Base-by-base conservation (phyloP, 2,797 vertebrate species). In the Sylvia borin region DNA sequence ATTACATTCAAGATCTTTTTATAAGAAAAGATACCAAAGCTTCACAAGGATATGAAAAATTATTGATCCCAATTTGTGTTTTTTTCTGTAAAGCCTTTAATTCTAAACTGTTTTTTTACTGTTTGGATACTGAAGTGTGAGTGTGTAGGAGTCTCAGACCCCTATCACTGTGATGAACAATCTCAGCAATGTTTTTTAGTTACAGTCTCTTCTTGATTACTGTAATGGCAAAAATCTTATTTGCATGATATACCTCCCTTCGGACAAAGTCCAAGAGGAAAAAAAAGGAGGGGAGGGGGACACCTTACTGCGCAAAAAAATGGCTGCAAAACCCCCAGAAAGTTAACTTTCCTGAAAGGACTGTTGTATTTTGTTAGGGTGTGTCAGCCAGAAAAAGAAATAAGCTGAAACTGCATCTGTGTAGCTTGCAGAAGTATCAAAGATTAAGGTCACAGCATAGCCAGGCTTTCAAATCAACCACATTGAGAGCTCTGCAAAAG, bases 1-100 rank as follows among this genome's bases (percentile, higher is more conserved):
- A 88, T n/a, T 85, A 43, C 55, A 93, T 76, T 93, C 82, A 86
- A 76, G 22, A 76, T 72, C 77, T 66, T 90, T 92, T 86, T 76
- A 51, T 43, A 81, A 68, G 60, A 88, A 84, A n/a, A 88, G 13
- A 71, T 24, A 75, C 17, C 15, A 50, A 7, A 67, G 34, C 4
- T 87, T 93, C 71, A 76, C 27, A 88, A 42, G 53, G 8, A 47
- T 73, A 38, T 51, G 45, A 67, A 71, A 90, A 84, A 61, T 0
- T 1, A 55, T 54, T 76, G 42, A 76, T 36, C 53, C n/a, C 25
- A 47, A 42, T 38, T 36, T 58, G 10, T 32, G 47, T 1, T 47
- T 67, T 67, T 55, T 32, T 73, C 34, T 53, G 20, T 53, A 57
- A 76, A 87, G 19, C 5, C 21, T 83, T 45, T 65, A 54, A 66